Evolutionary conservation across 1,140 invertebrate species (phyloP).

Genomic region (Drosophila fuyamai): DNA sequence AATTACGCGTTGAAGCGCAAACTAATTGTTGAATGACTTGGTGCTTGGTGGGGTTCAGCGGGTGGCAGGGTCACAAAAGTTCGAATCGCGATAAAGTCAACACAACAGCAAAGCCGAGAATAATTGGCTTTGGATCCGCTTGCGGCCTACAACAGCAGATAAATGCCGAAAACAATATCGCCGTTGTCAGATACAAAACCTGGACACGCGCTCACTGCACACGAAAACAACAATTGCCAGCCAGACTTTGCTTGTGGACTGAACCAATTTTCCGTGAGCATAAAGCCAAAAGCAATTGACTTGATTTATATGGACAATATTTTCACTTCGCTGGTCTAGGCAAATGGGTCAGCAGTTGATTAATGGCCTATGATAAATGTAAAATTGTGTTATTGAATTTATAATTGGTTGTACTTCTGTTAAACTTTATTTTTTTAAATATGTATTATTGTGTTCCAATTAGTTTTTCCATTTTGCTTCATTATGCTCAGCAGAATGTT

Average conservation of each 20-base stretch:
- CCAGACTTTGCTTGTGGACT: conserved; percentile 19
- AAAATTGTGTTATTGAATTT: conserved; percentile 8
- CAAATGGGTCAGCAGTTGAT: conserved; percentile 56
- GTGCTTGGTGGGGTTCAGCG: too few species aligned
- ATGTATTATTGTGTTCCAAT: neutral
- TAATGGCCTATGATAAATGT: conserved; percentile 34
- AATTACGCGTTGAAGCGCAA: conserved; percentile 80
- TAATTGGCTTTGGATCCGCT: conserved; percentile 52
- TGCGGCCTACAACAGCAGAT: conserved; percentile 36
- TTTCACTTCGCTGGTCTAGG: conserved; percentile 26
- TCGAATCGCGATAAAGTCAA: conserved; percentile 33
- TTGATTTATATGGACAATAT: conserved; percentile 66
- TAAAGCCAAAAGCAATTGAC: conserved; percentile 41
- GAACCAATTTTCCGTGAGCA: conserved; percentile 37
- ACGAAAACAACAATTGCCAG: conserved; percentile 39
- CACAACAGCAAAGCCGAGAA: conserved; percentile 27
- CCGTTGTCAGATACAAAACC: conserved; percentile 55
- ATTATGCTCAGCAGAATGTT: too few species aligned
- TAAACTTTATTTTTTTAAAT: neutral
- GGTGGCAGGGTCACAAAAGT: conserved; percentile 38
- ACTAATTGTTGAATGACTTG: conserved; percentile 49
- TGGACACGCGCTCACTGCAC: conserved; percentile 60
- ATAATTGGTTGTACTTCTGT: conserved; percentile 9
- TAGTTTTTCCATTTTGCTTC: too few species aligned
- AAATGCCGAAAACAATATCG: conserved; percentile 33